Evolutionary conservation across 1,140 invertebrate genomes (phyloP), one percentile per base, ranked within the genome.

Genomic region (Drosophila truncata): DNA sequence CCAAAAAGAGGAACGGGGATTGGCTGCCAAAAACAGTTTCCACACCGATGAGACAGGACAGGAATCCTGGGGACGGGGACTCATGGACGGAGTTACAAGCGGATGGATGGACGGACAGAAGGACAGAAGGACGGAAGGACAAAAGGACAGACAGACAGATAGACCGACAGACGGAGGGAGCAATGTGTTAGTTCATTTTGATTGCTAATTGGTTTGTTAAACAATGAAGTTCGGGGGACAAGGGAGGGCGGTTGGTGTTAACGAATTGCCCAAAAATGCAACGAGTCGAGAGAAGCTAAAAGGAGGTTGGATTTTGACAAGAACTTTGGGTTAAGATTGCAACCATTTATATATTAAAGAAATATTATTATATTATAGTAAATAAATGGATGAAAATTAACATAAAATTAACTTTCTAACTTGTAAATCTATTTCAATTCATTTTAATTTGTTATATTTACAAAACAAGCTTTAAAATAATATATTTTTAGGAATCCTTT

Each of bases 141-240:
- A 27, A 31, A 42, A 27, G 46, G 62, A 75, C 47, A 31, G n/a
- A 18, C 18, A 1, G 18, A 46, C 25, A 5, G 13, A 20, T 6
- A 8, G 13, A 13, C 31, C 13, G 67, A 37, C 16, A 29, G 16
- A 65, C 54, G 58, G 47, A 42, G 33, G 37, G 67, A 61, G 63
- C 60, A 72, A 65, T 42, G 84, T 91, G 88, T 91, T 91, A 91
- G 88, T 85, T 91, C 88, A 91, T 91, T 91, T 88, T 91, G 88
- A 91, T 91, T 91, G 88, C 88, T 91, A 91, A 91, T 91, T 91
- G 88, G 88, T 91, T 91, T 91, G 88, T 88, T 91, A 91, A 91
- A 91, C 88, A 91, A 91, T 91, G 84, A 75, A 78, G 71, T 73
- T 75, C 14, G 10, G 39, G 0, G n/a, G 13, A n/a, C n/a, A 6